Evolutionary conservation across 2,113 vertebrate genomes (phyloP), one percentile per base, ranked within the genome.

Genomic region (Cavia aperea): DNA sequence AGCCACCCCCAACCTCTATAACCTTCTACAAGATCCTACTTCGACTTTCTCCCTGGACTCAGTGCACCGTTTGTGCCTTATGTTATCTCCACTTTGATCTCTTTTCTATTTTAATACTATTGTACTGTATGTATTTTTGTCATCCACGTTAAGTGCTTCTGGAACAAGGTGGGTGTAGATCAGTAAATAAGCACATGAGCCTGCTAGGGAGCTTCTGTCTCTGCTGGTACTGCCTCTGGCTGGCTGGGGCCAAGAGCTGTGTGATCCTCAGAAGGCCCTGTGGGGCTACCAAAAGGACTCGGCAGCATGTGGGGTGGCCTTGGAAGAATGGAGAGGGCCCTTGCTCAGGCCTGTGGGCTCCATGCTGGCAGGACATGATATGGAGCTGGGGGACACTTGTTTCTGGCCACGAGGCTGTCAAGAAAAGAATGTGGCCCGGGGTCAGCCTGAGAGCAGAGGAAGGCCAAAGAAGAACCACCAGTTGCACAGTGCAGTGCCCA

Each of bases 51-150:
- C 15, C 65, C 58, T 60, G 13, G 77, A 19, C 72, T 93, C 7
- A 72, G 70, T 24, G 65, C 49, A 24, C 23, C 3, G 13, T 56
- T 24, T n/a, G 4, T 4, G 12, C 56, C 68, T 94, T 43, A 18
- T 39, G 89, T 49, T 49, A 46, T 68, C 60, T 29, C 65, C n/a
- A 73, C 84, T 85, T 26, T 83, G 21, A 54, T 81, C 90, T 75
- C 63, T 91, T 90, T 92, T 93, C 94, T 91, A 33, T 58, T 79
- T 68, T 89, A 81, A 75, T 65, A 29, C 60, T 54, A 36, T n/a
- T 46, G 85, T 89, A 68, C 88, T 46, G 23, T 66, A 63, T 56
- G 60, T 93, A 81, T 70, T 84, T 89, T 91, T 88, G 77, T 68
- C 70, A 24, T 31, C 36, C 29, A 21, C n/a, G 2, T 65, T 78